These are phyloP conservation scores for Brachyalestes nurse DNA, from an alignment of 2,797 vertebrate genomes.

Conservation along the genomic window DNA sequence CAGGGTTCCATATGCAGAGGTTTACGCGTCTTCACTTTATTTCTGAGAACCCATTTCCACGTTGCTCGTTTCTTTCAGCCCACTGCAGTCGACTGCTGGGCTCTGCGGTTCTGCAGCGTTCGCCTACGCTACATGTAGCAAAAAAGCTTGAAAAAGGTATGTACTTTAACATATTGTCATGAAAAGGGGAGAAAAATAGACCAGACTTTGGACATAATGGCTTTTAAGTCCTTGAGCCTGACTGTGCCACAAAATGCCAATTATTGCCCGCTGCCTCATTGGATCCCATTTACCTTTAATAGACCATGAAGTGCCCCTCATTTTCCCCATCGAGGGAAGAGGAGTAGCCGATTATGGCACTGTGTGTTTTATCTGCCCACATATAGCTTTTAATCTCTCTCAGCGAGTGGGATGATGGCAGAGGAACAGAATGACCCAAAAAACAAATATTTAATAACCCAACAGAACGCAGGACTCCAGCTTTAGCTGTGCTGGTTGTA, in stretches of 20 bases:
- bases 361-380: slow-evolving; percentile 74
- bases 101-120: slow-evolving; percentile 26
- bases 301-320: slow-evolving; percentile 75
- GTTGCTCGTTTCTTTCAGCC: neutral
- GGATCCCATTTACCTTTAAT: slow-evolving; percentile 77
- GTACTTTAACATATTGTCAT: slow-evolving; percentile 10
- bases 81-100: neutral
- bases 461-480: slow-evolving; percentile 30
- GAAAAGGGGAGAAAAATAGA: slow-evolving; percentile 53
- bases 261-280: slow-evolving; percentile 73
- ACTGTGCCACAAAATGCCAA: slow-evolving; percentile 69
- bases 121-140: slow-evolving; percentile 51
- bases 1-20: neutral
- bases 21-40: neutral
- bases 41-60: neutral
- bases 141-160: slow-evolving; percentile 34
- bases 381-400: slow-evolving; percentile 71
- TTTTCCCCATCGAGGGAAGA: slow-evolving; percentile 72
- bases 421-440: slow-evolving; percentile 38
- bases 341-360: slow-evolving; percentile 71
- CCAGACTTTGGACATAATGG: slow-evolving; percentile 48
- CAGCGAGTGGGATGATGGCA: slow-evolving; percentile 56
- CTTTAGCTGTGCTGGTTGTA: neutral
- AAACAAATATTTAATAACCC: slow-evolving; percentile 49
- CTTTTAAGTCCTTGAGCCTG: slow-evolving; percentile 67